These are phyloP conservation scores for Acrocephalus scirpaceus DNA, from an alignment of 2,797 vertebrate species.

Conservation along the genomic window DNA sequence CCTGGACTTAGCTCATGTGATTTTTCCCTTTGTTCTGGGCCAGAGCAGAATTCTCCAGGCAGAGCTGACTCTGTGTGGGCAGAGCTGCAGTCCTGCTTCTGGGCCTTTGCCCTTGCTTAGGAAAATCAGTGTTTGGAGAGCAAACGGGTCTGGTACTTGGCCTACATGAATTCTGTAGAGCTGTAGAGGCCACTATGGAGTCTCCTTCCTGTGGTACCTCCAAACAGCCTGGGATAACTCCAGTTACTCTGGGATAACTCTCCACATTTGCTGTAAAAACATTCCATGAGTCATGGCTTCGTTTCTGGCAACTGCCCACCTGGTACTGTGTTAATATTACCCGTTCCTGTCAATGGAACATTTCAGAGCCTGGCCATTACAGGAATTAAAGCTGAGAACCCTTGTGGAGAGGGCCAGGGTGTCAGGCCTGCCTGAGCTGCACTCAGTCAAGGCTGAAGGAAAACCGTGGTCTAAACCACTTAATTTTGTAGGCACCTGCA, in stretches of 20 bases:
- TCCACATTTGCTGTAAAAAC: not conserved
- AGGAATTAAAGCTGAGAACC: not conserved
- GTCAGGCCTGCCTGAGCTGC: not conserved
- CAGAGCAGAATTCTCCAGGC: not conserved
- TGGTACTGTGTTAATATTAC: not conserved
- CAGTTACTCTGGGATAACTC: not conserved
- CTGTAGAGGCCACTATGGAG: not conserved
- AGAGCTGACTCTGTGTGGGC: not conserved
- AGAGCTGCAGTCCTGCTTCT: not conserved
- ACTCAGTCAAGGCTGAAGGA: not conserved
- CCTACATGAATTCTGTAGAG: not conserved
- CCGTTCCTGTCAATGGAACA: not conserved
- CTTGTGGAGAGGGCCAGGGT: not conserved
- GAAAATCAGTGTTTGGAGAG: not conserved
- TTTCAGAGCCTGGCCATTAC: not conserved
- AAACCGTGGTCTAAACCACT: not conserved
- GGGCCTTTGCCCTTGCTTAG: not conserved
- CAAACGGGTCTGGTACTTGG: not conserved
- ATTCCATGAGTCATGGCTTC: not conserved
- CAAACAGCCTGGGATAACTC: not conserved
- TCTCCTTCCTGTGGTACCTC: not conserved
- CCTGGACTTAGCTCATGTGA: not conserved
- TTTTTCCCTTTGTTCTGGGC: not conserved
- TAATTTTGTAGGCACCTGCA: not conserved
- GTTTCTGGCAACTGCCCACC: not conserved